Percentiles rank a stretch among this genome's conserved stretches.
Evolutionary conservation across 2,113 vertebrate species (phyloP).

Genomic region (Lethenteron reissneri): DNA sequence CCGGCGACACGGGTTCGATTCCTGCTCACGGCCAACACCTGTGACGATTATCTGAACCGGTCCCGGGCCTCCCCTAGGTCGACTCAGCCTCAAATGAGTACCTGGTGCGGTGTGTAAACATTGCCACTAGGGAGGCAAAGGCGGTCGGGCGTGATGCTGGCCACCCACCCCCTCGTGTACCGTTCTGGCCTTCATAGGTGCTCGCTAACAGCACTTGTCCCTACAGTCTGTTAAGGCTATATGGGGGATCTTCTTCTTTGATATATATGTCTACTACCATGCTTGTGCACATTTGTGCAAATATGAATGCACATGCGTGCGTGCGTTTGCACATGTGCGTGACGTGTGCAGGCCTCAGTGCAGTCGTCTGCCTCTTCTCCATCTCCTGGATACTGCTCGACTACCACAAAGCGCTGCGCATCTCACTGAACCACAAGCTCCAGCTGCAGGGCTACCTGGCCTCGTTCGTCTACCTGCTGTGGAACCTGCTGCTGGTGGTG

Average conservation of each 20-base stretch:
- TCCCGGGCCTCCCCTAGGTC: no score
- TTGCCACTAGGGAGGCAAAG: no score
- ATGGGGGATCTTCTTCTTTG: background rate
- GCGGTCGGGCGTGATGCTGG: no score
- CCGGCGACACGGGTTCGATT: no score
- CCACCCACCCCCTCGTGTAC: no score
- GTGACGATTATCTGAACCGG: no score
- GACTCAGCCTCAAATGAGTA: no score
- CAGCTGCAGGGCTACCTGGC: conserved; percentile 26
- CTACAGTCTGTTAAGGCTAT: no score
- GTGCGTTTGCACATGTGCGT: conserved; percentile 4
- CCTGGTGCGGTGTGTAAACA: no score
- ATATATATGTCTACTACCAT: conserved; percentile 1
- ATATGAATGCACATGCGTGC: background rate
- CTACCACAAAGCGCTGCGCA: conserved; percentile 62
- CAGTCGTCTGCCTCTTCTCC: conserved; percentile 35
- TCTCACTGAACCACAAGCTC: conserved; percentile 45
- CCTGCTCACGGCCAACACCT: no score
- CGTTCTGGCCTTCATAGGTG: no score
- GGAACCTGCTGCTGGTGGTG: conserved; percentile 64
- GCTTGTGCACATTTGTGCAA: accelerated
- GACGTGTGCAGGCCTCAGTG: conserved; percentile 32
- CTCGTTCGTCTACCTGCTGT: conserved; percentile 47
- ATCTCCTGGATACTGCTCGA: conserved; percentile 73
- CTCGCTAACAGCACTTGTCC: no score